A percentile compares a stretch with the other conserved stretches of the same genome.
Evolutionary conservation across 2,113 vertebrate species (phyloP).

Genomic region (Euleptes europaea): DNA sequence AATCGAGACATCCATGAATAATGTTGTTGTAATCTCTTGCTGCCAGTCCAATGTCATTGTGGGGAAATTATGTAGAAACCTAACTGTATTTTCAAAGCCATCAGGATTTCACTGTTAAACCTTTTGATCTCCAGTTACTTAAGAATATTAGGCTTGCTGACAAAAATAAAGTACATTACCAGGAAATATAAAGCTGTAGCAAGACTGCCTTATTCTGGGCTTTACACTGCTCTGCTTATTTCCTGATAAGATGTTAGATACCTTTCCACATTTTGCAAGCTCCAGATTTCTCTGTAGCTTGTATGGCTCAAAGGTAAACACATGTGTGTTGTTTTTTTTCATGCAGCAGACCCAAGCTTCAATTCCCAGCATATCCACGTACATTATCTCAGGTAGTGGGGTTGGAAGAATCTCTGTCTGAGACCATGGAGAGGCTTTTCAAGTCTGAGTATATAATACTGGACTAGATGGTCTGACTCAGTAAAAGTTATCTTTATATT

Average conservation of each 20-base stretch:
- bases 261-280: neutral
- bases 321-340: too few relatives aligned
- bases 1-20: neutral
- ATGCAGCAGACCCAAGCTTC: too few relatives aligned
- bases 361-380: too few relatives aligned
- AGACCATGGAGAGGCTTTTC: too few relatives aligned
- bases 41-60: neutral
- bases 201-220: neutral
- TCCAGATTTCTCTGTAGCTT: too few relatives aligned
- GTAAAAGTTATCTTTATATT: too few relatives aligned
- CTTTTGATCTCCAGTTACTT: neutral
- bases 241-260: neutral
- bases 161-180: neutral
- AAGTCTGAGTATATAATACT: too few relatives aligned
- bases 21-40: neutral
- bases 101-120: neutral
- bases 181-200: neutral
- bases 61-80: neutral
- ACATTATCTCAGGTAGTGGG: too few relatives aligned
- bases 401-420: too few relatives aligned
- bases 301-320: too few relatives aligned
- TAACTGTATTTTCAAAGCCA: neutral
- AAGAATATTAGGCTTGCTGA: neutral
- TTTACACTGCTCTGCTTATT: neutral
- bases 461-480: too few relatives aligned